Conservation (phyloP, 2,888 invertebrate species). For the Drosophila lacicola region DNA sequence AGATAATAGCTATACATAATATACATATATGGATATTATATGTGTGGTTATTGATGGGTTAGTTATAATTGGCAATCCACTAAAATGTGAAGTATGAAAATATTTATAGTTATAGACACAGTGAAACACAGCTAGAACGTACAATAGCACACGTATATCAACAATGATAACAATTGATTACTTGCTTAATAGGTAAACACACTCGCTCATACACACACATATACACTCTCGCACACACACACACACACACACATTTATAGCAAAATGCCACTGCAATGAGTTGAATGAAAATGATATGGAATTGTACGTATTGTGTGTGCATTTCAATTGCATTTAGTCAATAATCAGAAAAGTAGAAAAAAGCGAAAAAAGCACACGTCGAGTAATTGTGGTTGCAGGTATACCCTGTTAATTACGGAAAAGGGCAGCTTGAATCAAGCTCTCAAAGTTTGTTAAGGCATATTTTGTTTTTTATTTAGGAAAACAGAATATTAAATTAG, state of each 20-base stretch:
- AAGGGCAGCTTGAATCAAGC: no score
- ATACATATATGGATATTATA: conserved; percentile 27
- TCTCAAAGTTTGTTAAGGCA: no score
- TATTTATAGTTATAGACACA: conserved; percentile 47
- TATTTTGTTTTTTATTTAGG: background rate
- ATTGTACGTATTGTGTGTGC: conserved; percentile 45
- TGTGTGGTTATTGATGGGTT: conserved; percentile 25
- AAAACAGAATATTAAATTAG: no score
- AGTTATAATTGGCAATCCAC: conserved; percentile 58
- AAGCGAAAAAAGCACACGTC: conserved; percentile 5
- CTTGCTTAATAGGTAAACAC: conserved; percentile 53
- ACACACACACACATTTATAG: conserved; percentile 26
- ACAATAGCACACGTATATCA: conserved; percentile 60
- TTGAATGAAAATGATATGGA: conserved; percentile 44
- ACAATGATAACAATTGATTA: conserved; percentile 69
- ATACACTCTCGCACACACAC: conserved; percentile 13
- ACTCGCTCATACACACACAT: conserved; percentile 23
- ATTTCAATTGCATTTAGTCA: conserved; percentile 37
- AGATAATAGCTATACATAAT: conserved; percentile 15
- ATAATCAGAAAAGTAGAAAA: conserved; percentile 23
- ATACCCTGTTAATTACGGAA: background rate
- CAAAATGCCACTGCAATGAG: conserved; percentile 29
- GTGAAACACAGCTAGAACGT: conserved; percentile 54
- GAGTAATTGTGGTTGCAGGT: conserved; percentile 16
- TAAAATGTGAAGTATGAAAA: conserved; percentile 54